Conservation (phyloP, 2,888 invertebrate genomes). For the Leucophora obtusa region DNA sequence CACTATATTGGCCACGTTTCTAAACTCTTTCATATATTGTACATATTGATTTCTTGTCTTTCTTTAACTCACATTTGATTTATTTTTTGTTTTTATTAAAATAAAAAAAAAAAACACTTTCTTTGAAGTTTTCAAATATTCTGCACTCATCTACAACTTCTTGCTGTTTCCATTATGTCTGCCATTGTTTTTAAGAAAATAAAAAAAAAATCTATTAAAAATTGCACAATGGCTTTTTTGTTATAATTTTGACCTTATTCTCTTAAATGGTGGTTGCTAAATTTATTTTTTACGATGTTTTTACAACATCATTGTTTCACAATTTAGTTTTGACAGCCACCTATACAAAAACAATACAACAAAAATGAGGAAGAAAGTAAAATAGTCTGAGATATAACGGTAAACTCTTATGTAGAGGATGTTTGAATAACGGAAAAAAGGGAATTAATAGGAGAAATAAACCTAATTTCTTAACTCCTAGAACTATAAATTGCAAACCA, state of each 20-base stretch:
- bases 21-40: too few relatives aligned
- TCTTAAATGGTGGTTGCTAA: constrained; percentile 15
- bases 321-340: constrained; percentile 25
- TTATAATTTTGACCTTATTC: constrained; percentile 29
- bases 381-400: not conserved
- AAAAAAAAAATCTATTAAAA: not conserved
- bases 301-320: constrained; percentile 19
- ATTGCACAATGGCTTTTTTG: not conserved
- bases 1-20: too few relatives aligned
- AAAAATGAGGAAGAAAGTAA: not conserved
- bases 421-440: not conserved
- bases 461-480: too few relatives aligned
- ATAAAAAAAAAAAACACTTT: too few relatives aligned
- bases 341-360: constrained; percentile 5
- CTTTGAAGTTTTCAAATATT: not conserved
- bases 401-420: not conserved
- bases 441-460: not conserved
- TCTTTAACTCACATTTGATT: not conserved
- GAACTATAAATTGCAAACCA: too few relatives aligned
- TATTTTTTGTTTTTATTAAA: not conserved
- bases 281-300: not conserved
- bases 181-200: not conserved
- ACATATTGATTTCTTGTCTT: not conserved
- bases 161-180: constrained; percentile 22
- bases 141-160: not conserved